A percentile compares a stretch with the other conserved stretches of the same genome.
These are phyloP conservation scores for Chaetodon trifasciatus DNA, from an alignment of 2,797 vertebrate species.

Conservation along the genomic window DNA sequence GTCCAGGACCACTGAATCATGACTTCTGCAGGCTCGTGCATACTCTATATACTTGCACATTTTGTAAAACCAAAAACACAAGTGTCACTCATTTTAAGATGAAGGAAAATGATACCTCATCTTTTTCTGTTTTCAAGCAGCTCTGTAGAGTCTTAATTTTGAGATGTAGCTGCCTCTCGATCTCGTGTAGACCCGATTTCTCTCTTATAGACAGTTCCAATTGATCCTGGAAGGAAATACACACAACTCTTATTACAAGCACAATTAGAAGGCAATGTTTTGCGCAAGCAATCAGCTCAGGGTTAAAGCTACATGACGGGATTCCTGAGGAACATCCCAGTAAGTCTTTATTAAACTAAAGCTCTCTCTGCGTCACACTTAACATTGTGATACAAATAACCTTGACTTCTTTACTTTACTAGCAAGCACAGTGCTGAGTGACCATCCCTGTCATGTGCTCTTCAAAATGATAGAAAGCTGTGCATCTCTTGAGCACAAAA, in stretches of 20 bases:
- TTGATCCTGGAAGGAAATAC: slow-evolving; percentile 89
- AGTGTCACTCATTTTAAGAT: not conserved
- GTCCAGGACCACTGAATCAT: slow-evolving; percentile 26
- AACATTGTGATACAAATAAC: not conserved
- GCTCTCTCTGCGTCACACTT: not conserved
- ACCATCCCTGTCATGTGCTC: not conserved
- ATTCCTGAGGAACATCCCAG: not conserved
- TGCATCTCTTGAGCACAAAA: not conserved
- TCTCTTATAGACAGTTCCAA: slow-evolving; percentile 93
- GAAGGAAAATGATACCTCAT: slow-evolving; percentile 87
- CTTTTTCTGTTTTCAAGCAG: slow-evolving; percentile 96
- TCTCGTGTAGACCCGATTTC: slow-evolving; percentile 92
- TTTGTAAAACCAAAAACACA: not conserved
- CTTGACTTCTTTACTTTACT: not conserved
- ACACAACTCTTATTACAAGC: not conserved
- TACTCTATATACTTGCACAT: not conserved
- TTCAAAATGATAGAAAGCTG: not conserved
- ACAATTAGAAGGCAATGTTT: not conserved
- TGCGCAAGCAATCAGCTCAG: slow-evolving; percentile 1
- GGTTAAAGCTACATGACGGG: slow-evolving; percentile 2
- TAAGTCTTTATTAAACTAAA: not conserved
- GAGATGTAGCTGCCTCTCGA: slow-evolving; percentile 93
- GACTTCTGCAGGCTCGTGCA: not conserved
- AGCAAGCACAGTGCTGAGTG: too few relatives aligned
- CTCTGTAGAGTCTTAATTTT: slow-evolving; percentile 95